Evolutionary conservation across 2,113 vertebrate genomes (phyloP), one percentile per base, ranked within the genome.

Genomic region (Callipepla californica): DNA sequence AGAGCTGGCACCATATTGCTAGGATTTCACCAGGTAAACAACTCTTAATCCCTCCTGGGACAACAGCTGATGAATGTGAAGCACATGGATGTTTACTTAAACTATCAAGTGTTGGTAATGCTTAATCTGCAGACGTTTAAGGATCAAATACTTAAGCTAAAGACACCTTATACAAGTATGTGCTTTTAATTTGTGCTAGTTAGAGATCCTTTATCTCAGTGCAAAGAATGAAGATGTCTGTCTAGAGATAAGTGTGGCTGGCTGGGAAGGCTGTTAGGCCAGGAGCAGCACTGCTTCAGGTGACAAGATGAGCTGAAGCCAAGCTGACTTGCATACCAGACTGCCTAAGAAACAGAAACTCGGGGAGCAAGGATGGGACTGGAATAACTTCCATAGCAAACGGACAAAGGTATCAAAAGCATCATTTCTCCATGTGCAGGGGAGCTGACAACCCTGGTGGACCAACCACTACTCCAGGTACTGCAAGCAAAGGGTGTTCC

Each of bases 1-100:
- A 82, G 57, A 85, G 51, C 84, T 69, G 79, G 91, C 32, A 65
- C 84, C 70, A 55, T 87, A 74, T 82, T 85, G 95, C 96, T 45
- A 47, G 67, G 83, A 48, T 45, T 91, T 93, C 80, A 85, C 76
- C 80, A 67, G 70, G 80, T 47, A 73, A 95, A 94, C 67, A 90
- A 14, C 79, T 58, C 90, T 23, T 45, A 38, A 87, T 65, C 78
- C 93, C 93, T 87, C 92, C 80, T 75, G 89, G 92, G 92, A 90
- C 30, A 42, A 50, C 68, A 25, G 85, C 79, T 84, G 85, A 95
- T 91, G 93, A 89, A 73, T 50, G 48, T 19, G 72, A 94, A 85
- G 50, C 5, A 0, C 2, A 22, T 72, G 91, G 89, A 88, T 97
- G 45, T 90, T 91, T 95, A 53, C 67, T 90, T 73, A 67, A 94